Evolutionary conservation across 2,113 vertebrate species (phyloP).

Genomic region (Acanthisitta chloris): DNA sequence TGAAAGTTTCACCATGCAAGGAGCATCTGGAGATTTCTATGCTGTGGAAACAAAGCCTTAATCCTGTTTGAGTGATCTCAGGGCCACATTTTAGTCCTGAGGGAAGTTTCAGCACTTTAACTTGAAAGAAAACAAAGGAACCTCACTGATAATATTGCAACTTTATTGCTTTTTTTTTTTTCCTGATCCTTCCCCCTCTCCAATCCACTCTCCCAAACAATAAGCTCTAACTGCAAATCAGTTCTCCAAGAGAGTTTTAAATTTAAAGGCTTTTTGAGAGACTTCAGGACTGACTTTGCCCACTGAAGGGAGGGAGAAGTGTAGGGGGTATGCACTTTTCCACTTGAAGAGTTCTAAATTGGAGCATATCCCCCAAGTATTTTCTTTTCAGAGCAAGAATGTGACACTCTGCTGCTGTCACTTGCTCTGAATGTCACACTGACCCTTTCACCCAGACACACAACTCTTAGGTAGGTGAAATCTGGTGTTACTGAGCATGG

Average conservation of each 20-base stretch:
- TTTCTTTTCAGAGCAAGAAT: not conserved
- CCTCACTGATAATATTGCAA: not conserved
- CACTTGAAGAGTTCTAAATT: not conserved
- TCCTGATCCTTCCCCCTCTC: too few relatives aligned
- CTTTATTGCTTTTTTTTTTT: not conserved
- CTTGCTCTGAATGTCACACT: not conserved
- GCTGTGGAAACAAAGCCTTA: fast-evolving
- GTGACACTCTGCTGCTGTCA: not conserved
- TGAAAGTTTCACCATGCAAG: not conserved
- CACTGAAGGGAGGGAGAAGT: not conserved
- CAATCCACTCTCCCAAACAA: too few relatives aligned
- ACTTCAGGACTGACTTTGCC: not conserved
- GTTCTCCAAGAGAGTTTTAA: not conserved
- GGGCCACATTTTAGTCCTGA: not conserved
- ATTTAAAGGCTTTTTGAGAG: not conserved
- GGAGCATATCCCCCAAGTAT: not conserved
- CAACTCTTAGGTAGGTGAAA: not conserved
- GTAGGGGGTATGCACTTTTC: too few relatives aligned
- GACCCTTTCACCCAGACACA: not conserved
- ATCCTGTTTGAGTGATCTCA: not conserved
- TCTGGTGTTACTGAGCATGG: fast-evolving
- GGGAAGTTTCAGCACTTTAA: not conserved
- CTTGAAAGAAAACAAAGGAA: not conserved
- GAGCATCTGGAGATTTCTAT: not conserved
- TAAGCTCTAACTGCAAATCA: not conserved